These are phyloP conservation scores for Sitophilus oryzae DNA, from an alignment of 1,140 invertebrate genomes.

Conservation along the genomic window DNA sequence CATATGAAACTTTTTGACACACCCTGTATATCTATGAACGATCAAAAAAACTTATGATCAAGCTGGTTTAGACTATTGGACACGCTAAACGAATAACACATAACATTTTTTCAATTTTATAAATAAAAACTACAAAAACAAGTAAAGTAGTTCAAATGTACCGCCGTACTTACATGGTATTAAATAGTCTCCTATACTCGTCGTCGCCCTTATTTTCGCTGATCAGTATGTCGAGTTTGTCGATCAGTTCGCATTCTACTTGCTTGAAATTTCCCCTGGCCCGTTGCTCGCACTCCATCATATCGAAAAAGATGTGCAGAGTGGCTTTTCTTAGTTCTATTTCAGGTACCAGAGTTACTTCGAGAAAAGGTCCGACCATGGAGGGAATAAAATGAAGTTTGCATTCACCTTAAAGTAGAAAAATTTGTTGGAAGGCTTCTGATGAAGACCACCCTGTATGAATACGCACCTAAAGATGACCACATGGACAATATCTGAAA, in stretches of 20 bases:
- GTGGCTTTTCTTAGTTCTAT: slow-evolving; percentile 82
- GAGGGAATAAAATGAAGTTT: slow-evolving; percentile 88
- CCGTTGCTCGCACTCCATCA: slow-evolving; percentile 91
- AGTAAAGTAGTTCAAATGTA: background rate
- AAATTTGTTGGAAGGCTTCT: background rate
- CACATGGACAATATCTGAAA: slow-evolving; percentile 93
- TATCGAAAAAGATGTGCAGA: slow-evolving; percentile 91
- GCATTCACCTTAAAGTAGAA: slow-evolving; percentile 52
- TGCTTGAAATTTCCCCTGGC: slow-evolving; percentile 77
- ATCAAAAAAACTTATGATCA: no score
- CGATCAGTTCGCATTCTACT: slow-evolving; percentile 88
- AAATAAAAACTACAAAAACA: slow-evolving; percentile 2
- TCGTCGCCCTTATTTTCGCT: slow-evolving; percentile 91
- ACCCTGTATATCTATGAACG: no score
- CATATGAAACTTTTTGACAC: no score
- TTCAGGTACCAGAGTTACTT: slow-evolving; percentile 87
- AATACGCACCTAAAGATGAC: slow-evolving; percentile 70
- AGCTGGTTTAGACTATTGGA: no score
- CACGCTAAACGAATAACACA: no score
- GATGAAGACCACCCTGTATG: background rate
- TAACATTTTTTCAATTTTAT: background rate
- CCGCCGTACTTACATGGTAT: slow-evolving; percentile 80
- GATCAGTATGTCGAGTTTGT: slow-evolving; percentile 87
- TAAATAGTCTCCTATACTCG: slow-evolving; percentile 84
- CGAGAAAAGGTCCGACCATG: slow-evolving; percentile 89